Evolutionary conservation across 2,113 vertebrate genomes (phyloP).

Genomic region (Chroicocephalus ridibundus): DNA sequence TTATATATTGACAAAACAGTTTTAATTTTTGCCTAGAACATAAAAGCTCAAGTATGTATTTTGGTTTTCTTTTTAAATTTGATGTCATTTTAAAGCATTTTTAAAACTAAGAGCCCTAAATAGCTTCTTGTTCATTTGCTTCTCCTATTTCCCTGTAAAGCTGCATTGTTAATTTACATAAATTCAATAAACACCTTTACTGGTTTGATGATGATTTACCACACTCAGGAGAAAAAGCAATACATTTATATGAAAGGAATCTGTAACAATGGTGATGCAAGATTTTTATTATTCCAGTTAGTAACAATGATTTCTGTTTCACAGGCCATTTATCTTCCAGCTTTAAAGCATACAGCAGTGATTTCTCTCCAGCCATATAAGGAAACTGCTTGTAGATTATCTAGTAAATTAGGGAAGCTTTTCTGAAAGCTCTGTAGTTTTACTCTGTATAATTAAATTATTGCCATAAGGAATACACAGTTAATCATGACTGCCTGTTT

Average conservation of each 20-base stretch:
- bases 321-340: slow-evolving; percentile 46
- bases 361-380: slow-evolving; percentile 51
- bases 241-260: neutral
- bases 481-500: neutral
- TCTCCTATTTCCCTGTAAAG: neutral
- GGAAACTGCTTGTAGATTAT: slow-evolving; percentile 56
- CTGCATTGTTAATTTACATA: neutral
- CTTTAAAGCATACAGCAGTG: slow-evolving; percentile 25
- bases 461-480: slow-evolving; percentile 7
- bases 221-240: neutral
- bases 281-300: slow-evolving; percentile 29
- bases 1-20: neutral
- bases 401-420: slow-evolving; percentile 47
- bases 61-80: neutral
- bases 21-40: neutral
- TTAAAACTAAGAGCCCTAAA: neutral
- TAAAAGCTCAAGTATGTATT: neutral
- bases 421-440: slow-evolving; percentile 36
- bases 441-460: slow-evolving; percentile 44
- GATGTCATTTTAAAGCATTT: neutral
- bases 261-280: neutral
- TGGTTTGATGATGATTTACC: neutral
- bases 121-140: neutral
- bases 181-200: neutral
- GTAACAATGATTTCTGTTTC: slow-evolving; percentile 42